Evolutionary conservation across 2,797 vertebrate genomes (phyloP).

Genomic region (Echeneis naucrates): DNA sequence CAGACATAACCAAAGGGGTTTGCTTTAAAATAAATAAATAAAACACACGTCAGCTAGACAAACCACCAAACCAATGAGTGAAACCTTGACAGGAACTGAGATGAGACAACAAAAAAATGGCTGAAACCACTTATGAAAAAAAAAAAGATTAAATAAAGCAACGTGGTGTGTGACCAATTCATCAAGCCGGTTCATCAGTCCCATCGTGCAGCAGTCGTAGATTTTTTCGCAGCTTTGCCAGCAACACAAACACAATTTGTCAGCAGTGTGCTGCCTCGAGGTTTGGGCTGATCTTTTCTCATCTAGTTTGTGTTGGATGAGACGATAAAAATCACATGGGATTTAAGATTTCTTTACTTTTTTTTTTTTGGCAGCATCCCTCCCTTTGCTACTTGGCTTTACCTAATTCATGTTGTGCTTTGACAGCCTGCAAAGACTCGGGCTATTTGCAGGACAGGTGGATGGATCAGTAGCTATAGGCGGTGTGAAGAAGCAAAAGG

Average conservation of each 20-base stretch:
- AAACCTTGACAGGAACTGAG: too few relatives aligned
- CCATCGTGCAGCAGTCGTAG: not conserved
- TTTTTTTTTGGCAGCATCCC: not conserved
- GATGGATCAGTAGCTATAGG: slow-evolving; percentile 41
- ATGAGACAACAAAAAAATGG: too few relatives aligned
- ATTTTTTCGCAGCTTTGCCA: not conserved
- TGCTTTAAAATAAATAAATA: too few relatives aligned
- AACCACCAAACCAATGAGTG: too few relatives aligned
- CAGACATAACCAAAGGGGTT: too few relatives aligned
- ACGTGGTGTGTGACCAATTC: not conserved
- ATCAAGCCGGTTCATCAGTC: not conserved
- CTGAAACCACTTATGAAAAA: not conserved
- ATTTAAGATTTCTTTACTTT: not conserved
- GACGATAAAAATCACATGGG: not conserved
- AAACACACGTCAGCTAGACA: too few relatives aligned
- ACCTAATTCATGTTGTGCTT: slow-evolving; percentile 1
- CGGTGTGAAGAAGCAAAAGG: slow-evolving; percentile 36
- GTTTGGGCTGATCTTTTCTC: not conserved
- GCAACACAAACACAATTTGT: not conserved
- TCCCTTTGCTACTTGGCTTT: not conserved
- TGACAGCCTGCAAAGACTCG: slow-evolving; percentile 22
- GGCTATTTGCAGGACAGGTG: slow-evolving; percentile 37
- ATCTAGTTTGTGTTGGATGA: not conserved
- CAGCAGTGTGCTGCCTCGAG: not conserved
- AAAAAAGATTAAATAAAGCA: not conserved